Percentiles rank a stretch among this genome's conserved stretches.
Evolutionary conservation across 1,140 invertebrate genomes (phyloP).

Genomic region (Cephus cinctus): DNA sequence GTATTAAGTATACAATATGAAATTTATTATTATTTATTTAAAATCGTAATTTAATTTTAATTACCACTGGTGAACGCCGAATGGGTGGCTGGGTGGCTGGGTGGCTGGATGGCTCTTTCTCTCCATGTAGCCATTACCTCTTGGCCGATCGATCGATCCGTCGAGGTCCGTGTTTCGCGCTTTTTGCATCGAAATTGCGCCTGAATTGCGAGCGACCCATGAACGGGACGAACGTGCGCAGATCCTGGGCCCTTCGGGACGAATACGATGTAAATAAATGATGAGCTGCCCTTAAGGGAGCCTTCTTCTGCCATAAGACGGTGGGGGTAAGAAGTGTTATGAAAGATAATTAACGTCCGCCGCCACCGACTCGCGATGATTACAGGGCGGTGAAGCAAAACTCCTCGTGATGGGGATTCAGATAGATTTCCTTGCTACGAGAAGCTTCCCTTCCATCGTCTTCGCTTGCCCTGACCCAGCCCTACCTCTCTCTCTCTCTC

Average conservation of each 20-base stretch:
- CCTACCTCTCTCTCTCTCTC: slow-evolving; percentile 18
- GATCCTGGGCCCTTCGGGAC: slow-evolving; percentile 26
- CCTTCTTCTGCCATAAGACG: no score
- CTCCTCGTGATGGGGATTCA: slow-evolving; percentile 33
- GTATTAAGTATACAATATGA: no score
- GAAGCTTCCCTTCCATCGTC: slow-evolving; percentile 21
- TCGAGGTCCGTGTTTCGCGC: slow-evolving; percentile 15
- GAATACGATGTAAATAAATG: slow-evolving; percentile 56
- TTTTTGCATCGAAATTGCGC: slow-evolving; percentile 15
- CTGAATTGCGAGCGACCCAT: no score
- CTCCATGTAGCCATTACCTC: no score
- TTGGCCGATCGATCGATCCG: no score
- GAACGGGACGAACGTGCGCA: not conserved
- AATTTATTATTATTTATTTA: no score
- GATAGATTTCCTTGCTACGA: slow-evolving; percentile 44
- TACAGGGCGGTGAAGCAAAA: slow-evolving; percentile 53
- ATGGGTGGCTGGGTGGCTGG: no score
- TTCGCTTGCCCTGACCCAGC: slow-evolving; percentile 14
- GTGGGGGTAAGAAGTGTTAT: slow-evolving; percentile 56
- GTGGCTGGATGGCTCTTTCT: no score
- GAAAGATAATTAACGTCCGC: slow-evolving; percentile 56
- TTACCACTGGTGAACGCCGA: no score
- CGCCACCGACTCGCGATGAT: slow-evolving; percentile 56
- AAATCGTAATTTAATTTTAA: no score
- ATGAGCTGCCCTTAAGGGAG: slow-evolving; percentile 53